Evolutionary conservation across 1,140 invertebrate species (phyloP).

Genomic region (Delia radicum): DNA sequence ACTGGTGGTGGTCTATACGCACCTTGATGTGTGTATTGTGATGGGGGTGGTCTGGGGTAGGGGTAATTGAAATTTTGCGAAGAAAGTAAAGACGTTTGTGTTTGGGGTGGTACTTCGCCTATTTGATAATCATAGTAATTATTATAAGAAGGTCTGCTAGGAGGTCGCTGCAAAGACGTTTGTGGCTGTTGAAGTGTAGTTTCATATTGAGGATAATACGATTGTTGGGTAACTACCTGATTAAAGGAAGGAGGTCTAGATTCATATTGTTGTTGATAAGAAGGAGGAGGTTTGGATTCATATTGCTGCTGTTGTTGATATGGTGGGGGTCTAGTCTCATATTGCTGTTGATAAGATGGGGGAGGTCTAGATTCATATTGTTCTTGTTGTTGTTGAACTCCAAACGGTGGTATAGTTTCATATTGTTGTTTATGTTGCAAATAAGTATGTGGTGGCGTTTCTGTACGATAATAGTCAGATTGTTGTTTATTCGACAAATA

Average conservation of each 20-base stretch:
- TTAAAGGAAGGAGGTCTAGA: not conserved
- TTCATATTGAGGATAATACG: not conserved
- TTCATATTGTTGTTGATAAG: not conserved
- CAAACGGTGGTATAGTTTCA: not conserved
- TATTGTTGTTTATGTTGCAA: not conserved
- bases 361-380: not conserved
- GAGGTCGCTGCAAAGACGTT: constrained; percentile 1
- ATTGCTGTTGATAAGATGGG: not conserved
- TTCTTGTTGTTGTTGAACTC: too few relatives aligned
- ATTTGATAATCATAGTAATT: constrained; percentile 54
- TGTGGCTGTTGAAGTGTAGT: constrained; percentile 20
- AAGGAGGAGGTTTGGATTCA: not conserved
- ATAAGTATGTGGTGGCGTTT: not conserved
- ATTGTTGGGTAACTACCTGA: not conserved
- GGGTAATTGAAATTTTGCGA: constrained; percentile 42
- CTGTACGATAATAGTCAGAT: constrained; percentile 15
- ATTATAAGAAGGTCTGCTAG: constrained; percentile 37
- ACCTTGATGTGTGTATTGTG: constrained; percentile 3
- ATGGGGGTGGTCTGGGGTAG: constrained; percentile 19
- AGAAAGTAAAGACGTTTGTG: constrained; percentile 22
- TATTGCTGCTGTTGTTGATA: not conserved
- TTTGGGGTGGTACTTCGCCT: constrained; percentile 44
- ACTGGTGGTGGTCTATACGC: not conserved
- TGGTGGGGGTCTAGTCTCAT: not conserved
- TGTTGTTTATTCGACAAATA: constrained; percentile 43